Conservation (phyloP, 2,797 vertebrate genomes). For the Thalassophryne amazonica region DNA sequence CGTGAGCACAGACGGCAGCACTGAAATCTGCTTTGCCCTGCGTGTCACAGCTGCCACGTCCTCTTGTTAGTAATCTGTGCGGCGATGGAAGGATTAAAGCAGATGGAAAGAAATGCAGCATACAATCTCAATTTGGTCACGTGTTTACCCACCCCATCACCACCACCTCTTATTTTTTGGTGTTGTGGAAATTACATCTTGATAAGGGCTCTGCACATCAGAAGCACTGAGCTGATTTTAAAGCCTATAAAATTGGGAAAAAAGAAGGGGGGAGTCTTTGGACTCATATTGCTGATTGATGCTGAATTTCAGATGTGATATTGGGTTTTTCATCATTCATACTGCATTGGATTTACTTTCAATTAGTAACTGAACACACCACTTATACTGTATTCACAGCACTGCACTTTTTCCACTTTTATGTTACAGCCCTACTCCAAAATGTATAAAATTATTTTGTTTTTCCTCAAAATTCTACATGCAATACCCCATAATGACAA, state of each 20-base stretch:
- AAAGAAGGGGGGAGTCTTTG: too few species aligned
- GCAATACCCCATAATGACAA: too few species aligned
- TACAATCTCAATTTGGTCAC: not conserved
- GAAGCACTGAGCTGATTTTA: not conserved
- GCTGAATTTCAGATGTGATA: not conserved
- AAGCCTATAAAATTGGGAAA: too few species aligned
- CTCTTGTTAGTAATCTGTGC: slow-evolving; percentile 10
- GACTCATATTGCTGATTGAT: not conserved
- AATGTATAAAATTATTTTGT: too few species aligned
- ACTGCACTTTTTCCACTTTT: too few species aligned
- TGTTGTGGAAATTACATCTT: too few species aligned
- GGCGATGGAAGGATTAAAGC: slow-evolving; percentile 6
- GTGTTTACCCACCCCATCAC: too few species aligned
- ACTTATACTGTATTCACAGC: too few species aligned
- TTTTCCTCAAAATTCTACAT: too few species aligned
- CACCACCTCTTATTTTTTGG: not conserved
- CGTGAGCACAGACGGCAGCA: too few species aligned
- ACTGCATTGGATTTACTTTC: not conserved
- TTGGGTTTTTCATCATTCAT: not conserved
- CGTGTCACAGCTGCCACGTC: slow-evolving; percentile 28
- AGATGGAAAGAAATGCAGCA: slow-evolving; percentile 1
- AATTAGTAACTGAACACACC: too few species aligned
- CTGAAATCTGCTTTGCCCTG: slow-evolving; percentile 24
- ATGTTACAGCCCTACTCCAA: too few species aligned
- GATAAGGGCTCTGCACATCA: not conserved